Base-by-base conservation (phyloP, 2,113 vertebrate species). In the Dipodomys ordii region DNA sequence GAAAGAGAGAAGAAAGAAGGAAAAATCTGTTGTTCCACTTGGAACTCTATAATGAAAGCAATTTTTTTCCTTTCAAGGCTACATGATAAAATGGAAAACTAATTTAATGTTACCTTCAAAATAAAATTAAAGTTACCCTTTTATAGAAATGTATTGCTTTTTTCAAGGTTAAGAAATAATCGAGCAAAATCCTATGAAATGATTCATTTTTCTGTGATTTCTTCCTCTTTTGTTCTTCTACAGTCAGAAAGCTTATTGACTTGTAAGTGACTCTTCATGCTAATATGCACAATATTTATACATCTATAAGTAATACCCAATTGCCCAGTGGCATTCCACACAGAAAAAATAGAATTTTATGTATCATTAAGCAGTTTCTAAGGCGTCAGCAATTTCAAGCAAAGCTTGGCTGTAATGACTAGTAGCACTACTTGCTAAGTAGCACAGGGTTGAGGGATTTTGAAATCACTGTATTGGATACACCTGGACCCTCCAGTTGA, bases 221-320 rank as follows among this genome's bases (percentile, higher is more conserved):
- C 89, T 80, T 84, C 49, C 71, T 57, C 85, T 90, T 97, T 96
- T 96, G 93, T 96, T 95, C 88, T 89, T 95, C 79, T 81, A 90
- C 74, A 87, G 96, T 95, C 88, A 95, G 94, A 96, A 97, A 96
- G 92, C 90, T 95, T 94, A 97, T 69, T 92, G 95, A 96, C 93
- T 96, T 97, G 85, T 95, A 96, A 95, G 94, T 96, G 95, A 96
- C 92, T 95, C 96, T 96, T 97, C 92, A 97, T 95, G 96, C 96
- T 95, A 96, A 97, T 94, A 95, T 94, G 93, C 92, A 96, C 96
- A 97, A 97, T 96, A 97, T 97, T 97, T 97, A 96, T 96, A 96
- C 95, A 96, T 93, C 96, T 97, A 94, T 93, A 97, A 97, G 95
- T 96, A 97, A 96, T 97, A 89, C 92, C 87, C 77, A 92, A 95